Evolutionary conservation across 2,797 vertebrate species (phyloP).

Genomic region (Nothura maculosa): DNA sequence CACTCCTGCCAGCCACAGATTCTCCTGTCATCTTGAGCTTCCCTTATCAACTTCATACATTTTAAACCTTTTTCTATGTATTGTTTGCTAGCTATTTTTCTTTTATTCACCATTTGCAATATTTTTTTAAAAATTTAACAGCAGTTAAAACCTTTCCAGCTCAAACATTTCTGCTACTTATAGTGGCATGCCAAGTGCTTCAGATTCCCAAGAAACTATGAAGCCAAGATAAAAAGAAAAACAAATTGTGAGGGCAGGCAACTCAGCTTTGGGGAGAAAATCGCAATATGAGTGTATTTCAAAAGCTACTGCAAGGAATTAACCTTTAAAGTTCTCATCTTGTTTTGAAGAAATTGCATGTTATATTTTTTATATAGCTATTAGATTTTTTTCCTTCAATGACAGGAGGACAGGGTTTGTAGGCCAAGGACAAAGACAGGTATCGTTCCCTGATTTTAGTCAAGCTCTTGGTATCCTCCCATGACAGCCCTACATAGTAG

Average conservation of each 20-base stretch:
- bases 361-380: not conserved
- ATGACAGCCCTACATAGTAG: not conserved
- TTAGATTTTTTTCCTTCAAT: not conserved
- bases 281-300: not conserved
- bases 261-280: not conserved
- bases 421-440: too few relatives aligned
- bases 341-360: not conserved
- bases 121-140: not conserved
- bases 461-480: not conserved
- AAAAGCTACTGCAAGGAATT: not conserved
- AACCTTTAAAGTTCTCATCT: not conserved
- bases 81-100: not conserved
- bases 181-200: not conserved
- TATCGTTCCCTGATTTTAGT: not conserved
- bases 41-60: not conserved
- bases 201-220: not conserved
- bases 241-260: not conserved
- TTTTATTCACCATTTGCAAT: not conserved
- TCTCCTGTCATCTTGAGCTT: not conserved
- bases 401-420: not conserved
- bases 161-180: not conserved
- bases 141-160: not conserved
- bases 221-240: not conserved
- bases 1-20: not conserved
- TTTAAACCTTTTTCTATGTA: not conserved